A percentile compares a stretch with the other conserved stretches of the same genome.
phyloP scores from a whole-genome alignment of 2,797 vertebrate species.

The Sorex maritimensis region DNA sequence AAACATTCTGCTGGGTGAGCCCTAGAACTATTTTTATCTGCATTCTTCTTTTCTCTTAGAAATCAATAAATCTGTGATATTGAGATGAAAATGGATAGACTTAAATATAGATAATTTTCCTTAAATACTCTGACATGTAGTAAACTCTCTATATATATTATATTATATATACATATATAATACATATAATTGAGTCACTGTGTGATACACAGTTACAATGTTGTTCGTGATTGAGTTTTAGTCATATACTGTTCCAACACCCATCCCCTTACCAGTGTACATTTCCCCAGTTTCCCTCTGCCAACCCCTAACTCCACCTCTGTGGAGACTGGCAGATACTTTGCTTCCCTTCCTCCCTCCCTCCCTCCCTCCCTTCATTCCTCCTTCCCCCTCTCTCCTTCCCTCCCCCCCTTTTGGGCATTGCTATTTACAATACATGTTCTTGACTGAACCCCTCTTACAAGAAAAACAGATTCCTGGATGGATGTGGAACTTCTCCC shows the following conservation, averaged over 20 bases:
- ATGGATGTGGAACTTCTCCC: slow-evolving; percentile 16
- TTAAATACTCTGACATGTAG: too few relatives aligned
- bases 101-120: not conserved
- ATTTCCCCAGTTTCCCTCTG: not conserved
- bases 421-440: too few relatives aligned
- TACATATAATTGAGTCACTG: too few relatives aligned
- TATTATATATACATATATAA: not conserved
- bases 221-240: too few relatives aligned
- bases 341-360: too few relatives aligned
- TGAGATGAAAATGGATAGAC: not conserved
- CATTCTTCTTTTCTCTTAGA: not conserved
- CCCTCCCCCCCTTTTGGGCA: too few relatives aligned
- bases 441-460: slow-evolving; percentile 1
- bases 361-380: too few relatives aligned
- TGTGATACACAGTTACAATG: too few relatives aligned
- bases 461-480: not conserved
- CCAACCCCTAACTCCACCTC: too few relatives aligned
- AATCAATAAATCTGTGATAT: not conserved
- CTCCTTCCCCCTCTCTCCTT: too few relatives aligned
- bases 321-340: too few relatives aligned
- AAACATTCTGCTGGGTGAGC: not conserved
- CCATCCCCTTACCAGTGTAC: not conserved
- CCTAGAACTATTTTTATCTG: not conserved
- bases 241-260: too few relatives aligned
- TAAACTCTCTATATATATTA: not conserved